Percentiles rank a stretch among this genome's conserved stretches.
These are phyloP conservation scores for Pteropus alecto DNA, from an alignment of 2,113 vertebrate genomes.

Conservation along the genomic window DNA sequence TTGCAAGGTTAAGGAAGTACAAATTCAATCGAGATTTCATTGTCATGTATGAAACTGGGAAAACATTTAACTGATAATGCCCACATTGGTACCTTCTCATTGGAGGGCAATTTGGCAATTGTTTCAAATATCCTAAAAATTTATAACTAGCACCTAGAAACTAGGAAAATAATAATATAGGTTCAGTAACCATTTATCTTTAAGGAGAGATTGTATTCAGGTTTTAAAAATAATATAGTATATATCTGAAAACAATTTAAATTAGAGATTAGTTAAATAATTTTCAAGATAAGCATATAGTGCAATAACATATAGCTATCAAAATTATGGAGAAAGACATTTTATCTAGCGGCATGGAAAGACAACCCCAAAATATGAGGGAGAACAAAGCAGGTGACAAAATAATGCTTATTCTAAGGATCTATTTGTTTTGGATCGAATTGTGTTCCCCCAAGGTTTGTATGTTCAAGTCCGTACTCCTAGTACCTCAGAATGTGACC, in stretches of 20 bases:
- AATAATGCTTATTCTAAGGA: background rate
- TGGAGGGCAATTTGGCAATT: background rate
- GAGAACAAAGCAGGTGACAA: background rate
- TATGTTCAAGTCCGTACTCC: background rate
- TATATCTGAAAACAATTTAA: background rate
- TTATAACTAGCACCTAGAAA: background rate
- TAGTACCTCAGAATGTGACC: background rate
- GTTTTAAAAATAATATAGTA: background rate
- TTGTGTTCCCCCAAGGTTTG: background rate
- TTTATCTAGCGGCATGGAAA: background rate
- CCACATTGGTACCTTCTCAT: background rate
- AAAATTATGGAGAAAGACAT: background rate
- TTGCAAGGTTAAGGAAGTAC: background rate
- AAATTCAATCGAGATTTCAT: background rate
- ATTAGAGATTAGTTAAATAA: background rate
- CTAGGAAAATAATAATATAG: background rate
- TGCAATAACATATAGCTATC: background rate
- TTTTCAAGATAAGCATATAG: background rate
- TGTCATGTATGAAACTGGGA: background rate
- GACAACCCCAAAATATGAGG: background rate
- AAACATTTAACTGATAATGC: background rate
- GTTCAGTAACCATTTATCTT: background rate
- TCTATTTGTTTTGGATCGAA: background rate
- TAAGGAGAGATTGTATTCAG: background rate
- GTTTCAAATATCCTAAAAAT: background rate